phyloP scores from a whole-genome alignment of 2,888 invertebrate genomes.

The Gymnosoma rotundatum region DNA sequence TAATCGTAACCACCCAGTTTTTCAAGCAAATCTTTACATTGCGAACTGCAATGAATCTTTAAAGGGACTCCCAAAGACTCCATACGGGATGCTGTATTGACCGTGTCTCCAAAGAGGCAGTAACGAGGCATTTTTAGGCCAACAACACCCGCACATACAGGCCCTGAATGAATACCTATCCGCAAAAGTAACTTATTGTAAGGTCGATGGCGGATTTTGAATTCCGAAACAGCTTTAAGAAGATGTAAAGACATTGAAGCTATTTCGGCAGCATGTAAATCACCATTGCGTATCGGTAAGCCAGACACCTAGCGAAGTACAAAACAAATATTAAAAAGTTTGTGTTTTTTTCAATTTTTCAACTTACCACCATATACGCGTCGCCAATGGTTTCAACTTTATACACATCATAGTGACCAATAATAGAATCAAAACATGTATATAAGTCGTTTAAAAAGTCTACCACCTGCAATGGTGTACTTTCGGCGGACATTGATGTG shows the following conservation, averaged over 20 bases:
- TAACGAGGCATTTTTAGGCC: slow-evolving; percentile 97
- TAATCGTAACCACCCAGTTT: slow-evolving; percentile 89
- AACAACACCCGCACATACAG: slow-evolving; percentile 96
- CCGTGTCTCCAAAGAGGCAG: slow-evolving; percentile 96
- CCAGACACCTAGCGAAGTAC: slow-evolving; percentile 88
- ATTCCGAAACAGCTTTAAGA: slow-evolving; percentile 91
- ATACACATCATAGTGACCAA: slow-evolving; percentile 95
- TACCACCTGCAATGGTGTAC: slow-evolving; percentile 95
- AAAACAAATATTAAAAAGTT: not conserved
- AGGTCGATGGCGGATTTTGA: slow-evolving; percentile 94
- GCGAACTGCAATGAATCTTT: slow-evolving; percentile 91
- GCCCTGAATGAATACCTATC: slow-evolving; percentile 96
- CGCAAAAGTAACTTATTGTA: slow-evolving; percentile 91
- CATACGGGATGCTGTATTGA: slow-evolving; percentile 94
- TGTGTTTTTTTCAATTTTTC: not conserved
- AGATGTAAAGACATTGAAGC: slow-evolving; percentile 96
- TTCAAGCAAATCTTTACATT: slow-evolving; percentile 87
- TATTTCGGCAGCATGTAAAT: slow-evolving; percentile 95
- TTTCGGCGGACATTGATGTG: slow-evolving; percentile 95
- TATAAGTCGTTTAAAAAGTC: slow-evolving; percentile 96
- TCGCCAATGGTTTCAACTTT: slow-evolving; percentile 97
- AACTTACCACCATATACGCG: slow-evolving; percentile 93
- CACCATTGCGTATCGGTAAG: slow-evolving; percentile 93
- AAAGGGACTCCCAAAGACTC: slow-evolving; percentile 92
- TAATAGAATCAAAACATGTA: slow-evolving; percentile 96